Evolutionary conservation across 35 echinoderm and acorn worm species (phyloP), one percentile per base, ranked within the genome.

Genomic region (Apostichopus californicus): DNA sequence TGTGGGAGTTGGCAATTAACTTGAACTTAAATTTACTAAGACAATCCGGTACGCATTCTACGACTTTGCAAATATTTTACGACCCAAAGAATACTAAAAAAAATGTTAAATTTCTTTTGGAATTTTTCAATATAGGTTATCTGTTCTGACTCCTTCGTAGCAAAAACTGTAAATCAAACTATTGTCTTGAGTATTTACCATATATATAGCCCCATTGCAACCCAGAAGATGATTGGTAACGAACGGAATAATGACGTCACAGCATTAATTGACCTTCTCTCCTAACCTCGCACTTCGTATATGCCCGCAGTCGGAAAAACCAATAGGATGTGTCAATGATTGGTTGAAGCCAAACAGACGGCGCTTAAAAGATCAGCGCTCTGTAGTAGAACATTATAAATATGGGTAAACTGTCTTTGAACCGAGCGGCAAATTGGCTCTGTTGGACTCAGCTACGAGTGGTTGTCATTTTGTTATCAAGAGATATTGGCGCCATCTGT

Each of bases 371-470:
- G 9, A 81, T 54, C 78, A 81, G 78, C 52, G 55, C 24, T 9
- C 22, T 81, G 5, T 9, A 34, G 28, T 28, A 54, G 55, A 15
- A 81, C 9, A 53, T 81, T 22, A 81, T 15, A 85, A 58, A 85
- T 56, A 59, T 85, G 15, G 81, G 81, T 85, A 85, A 55, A 85
- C 81, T 55, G 54, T 59, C 57, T 21, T 75, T 59, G 81, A 85
- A 85, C 56, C 18, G 55, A 56, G 55, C 81, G 81, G 81, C 81
- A 85, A 85, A 85, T 85, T 85, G 81, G 81, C 81, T 59, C 81
- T 58, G 81, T 58, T 61, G 81, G 81, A 85, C 57, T 55, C 81
- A 85, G 57, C 81, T 59, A 85, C 81, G 81, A 85, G 81, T 85
- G 56, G 54, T 85, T 85, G 81, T 85, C 55, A 85, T 14, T 58